Base-by-base conservation (phyloP, 2,888 invertebrate species). In the Ornithoptera priamus region DNA sequence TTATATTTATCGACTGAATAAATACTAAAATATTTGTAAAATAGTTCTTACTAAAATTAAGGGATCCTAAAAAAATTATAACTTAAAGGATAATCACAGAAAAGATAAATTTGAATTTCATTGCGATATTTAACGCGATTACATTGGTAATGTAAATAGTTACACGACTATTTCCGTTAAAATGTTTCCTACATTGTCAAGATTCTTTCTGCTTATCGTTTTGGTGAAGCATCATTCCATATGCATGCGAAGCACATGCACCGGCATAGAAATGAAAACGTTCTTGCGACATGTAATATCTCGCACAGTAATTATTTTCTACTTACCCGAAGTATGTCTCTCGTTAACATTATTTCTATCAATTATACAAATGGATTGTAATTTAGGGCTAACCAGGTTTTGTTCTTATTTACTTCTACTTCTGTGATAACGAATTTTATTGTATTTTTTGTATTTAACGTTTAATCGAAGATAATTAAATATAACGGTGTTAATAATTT, bases 151-250 rank as follows among this genome's bases (percentile, higher is more conserved):
- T 17, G 46, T 58, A 59, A 46, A 58, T 17, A 63, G 50, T 15
- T 15, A 50, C 17, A 17, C 18, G 15, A 18, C 12, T 39, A 50
- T 50, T 50, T 5, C 50, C 0, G 12, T 50, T 17, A 17, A 17
- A 50, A 50, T 17, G 1, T 5, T 18, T 46, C 6, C 6, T 18
- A 22, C 7, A 24, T 17, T 17, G 24, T 36, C 36, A n/a, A 66
- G 50, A 66, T 66, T 60, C 36, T 53, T 59, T 17, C 15, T 6
- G 8, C 17, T 18, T 67, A 17, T 56, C 42, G 36, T 62, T 67
- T 56, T n/a, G 61, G 67, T 18, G n/a, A 62, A 50, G 30, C 50
- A 8, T 68, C 68, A 68, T 68, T 58, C 68, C 68, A 46, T 63
- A 50, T 24, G 17, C 24, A 39, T 46, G 30, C n/a, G 7, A 63